Conservation (phyloP, 2,888 invertebrate species). For the Drosophila austrosaltans region DNA sequence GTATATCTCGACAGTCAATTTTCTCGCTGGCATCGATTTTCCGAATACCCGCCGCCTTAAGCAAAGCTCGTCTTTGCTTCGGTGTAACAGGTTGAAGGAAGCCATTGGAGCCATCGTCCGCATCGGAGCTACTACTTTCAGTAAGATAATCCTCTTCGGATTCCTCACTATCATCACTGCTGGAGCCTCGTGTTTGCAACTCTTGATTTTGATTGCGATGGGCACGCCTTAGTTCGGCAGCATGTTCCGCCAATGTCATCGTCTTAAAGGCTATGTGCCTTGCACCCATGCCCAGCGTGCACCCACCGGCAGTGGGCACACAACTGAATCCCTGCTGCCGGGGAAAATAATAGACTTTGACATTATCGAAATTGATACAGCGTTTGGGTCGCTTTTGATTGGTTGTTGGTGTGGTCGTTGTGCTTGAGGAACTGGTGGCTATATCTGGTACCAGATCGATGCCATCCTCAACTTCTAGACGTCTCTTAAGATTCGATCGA, state of each 20-base stretch:
- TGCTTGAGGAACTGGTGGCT: conserved; percentile 10
- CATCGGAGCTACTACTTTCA: conserved; percentile 91
- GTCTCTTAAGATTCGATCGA: conserved; percentile 89
- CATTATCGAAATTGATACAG: conserved; percentile 94
- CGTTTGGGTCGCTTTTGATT: conserved; percentile 88
- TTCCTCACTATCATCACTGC: conserved; percentile 93
- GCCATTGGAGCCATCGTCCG: conserved; percentile 94
- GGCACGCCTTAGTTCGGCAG: conserved; percentile 92
- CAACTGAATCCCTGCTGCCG: conserved; percentile 95
- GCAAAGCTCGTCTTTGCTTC: conserved; percentile 92
- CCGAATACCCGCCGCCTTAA: conserved; percentile 95
- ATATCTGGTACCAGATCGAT: conserved; percentile 80
- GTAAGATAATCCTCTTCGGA: conserved; percentile 90
- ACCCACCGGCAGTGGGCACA: conserved; percentile 94
- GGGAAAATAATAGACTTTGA: conserved; percentile 97
- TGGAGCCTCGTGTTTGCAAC: conserved; percentile 83
- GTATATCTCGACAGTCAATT: conserved; percentile 96
- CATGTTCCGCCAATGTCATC: conserved; percentile 94
- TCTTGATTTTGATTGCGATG: conserved; percentile 91
- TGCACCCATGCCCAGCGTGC: conserved; percentile 96
- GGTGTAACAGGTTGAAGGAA: conserved; percentile 96
- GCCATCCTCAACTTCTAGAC: conserved; percentile 83
- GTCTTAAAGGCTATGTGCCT: conserved; percentile 88
- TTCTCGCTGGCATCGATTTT: conserved; percentile 97
- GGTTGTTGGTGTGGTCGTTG: conserved; percentile 17